Base-by-base conservation (phyloP, 2,113 vertebrate genomes). In the Pseudopodoces humilis region DNA sequence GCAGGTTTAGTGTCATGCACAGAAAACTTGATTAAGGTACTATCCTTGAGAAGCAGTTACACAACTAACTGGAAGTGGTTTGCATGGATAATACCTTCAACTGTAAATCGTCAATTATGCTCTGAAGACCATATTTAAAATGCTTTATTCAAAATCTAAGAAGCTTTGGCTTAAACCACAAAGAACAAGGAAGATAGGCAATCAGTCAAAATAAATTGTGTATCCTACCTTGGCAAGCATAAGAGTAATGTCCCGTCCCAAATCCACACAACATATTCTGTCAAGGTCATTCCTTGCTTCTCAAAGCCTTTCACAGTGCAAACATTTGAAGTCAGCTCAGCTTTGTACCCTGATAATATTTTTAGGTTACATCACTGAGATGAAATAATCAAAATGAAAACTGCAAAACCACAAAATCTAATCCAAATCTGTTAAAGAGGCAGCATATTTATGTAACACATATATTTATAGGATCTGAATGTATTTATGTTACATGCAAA, bases 181-280 rank as follows among this genome's bases (percentile, higher is more conserved):
- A 86, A 86, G 35, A 90, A 81, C 17, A 74, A 77, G 44, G 37
- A 88, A 93, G 50, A 74, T 22, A 80, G 59, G n/a, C 75, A 83
- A 80, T 91, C 37, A 90, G 58, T 65, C 82, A 94, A 90, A 90
- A 88, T 47, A 86, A 75, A 94, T 83, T 59, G 50, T 41, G 28
- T 68, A 62, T 70, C 27, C 31, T 88, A 86, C 44, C 52, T 64
- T 82, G 39, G 72, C 35, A 94, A 83, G n/a, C 30, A 49, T 55
- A 81, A 74, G 37, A 92, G 49, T 70, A 74, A 78, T n/a, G 52
- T 20, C 22, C 22, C 46, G 16, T 60, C 27, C 35, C 44, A 67
- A 22, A 78, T 44, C 30, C 44, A 77, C 27, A 56, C 33, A 93
- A 74, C 33, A 47, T 58, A 5, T 63, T 67, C 71, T 68, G 18